Conservation (phyloP, 1,140 invertebrate species). For the Cyphomyrmex costatus region DNA sequence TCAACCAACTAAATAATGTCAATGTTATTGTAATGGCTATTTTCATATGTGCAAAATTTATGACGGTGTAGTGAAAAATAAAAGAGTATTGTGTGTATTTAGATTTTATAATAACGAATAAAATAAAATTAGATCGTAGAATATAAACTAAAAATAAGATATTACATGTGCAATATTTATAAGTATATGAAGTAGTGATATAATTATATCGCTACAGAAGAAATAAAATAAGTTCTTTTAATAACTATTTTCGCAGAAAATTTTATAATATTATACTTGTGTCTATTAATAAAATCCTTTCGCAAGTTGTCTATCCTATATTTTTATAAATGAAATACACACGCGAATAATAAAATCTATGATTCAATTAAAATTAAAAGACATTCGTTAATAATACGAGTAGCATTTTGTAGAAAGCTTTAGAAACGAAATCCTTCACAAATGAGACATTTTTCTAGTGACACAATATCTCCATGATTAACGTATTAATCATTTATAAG, state of each 20-base stretch:
- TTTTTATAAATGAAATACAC: background rate
- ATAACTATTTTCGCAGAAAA: background rate
- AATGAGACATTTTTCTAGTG: background rate
- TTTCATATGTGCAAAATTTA: background rate
- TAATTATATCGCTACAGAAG: background rate
- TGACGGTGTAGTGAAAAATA: background rate
- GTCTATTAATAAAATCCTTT: background rate
- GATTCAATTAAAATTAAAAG: background rate
- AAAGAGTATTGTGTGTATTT: background rate
- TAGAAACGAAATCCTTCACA: background rate
- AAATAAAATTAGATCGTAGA: background rate
- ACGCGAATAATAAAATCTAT: background rate
- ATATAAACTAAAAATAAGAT: background rate
- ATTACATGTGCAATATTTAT: background rate
- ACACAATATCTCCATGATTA: conserved; percentile 1
- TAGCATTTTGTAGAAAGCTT: background rate
- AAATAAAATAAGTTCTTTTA: background rate
- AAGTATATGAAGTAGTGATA: background rate
- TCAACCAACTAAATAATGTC: background rate
- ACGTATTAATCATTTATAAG: conserved; percentile 15
- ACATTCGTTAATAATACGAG: background rate
- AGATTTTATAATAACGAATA: background rate
- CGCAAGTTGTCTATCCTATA: background rate
- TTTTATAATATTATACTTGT: background rate
- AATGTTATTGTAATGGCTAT: background rate